These are phyloP conservation scores for Alitta virens DNA, from an alignment of 2,888 invertebrate genomes.

Conservation along the genomic window DNA sequence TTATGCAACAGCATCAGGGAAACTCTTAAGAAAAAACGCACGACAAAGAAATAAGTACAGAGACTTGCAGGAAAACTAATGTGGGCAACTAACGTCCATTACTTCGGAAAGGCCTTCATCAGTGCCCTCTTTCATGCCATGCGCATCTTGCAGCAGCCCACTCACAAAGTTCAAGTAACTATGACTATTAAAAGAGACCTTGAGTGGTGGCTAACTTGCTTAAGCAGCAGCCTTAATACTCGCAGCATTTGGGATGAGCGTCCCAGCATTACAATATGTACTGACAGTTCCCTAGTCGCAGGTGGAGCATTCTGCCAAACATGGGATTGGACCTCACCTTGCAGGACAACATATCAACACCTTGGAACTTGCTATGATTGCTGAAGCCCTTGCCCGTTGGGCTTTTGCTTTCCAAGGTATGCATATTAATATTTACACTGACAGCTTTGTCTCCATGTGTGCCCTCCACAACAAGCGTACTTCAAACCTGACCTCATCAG, in stretches of 20 bases:
- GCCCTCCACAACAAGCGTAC: too few species aligned
- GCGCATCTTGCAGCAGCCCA: background rate
- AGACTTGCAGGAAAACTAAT: background rate
- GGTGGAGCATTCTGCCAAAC: background rate
- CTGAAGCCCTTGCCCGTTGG: too few species aligned
- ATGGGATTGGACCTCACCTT: background rate
- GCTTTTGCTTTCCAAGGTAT: too few species aligned
- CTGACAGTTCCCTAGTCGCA: background rate
- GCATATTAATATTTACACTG: too few species aligned
- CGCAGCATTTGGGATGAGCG: background rate
- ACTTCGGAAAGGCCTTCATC: background rate
- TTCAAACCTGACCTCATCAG: too few species aligned
- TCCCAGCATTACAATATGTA: background rate
- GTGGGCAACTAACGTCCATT: background rate
- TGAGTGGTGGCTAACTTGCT: background rate
- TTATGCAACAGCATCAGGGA: background rate
- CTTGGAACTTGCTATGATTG: too few species aligned
- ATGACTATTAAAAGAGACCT: background rate
- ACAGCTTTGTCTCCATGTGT: background rate
- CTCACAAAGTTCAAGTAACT: background rate
- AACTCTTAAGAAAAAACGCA: background rate
- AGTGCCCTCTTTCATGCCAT: background rate
- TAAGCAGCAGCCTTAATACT: background rate
- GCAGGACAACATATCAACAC: background rate
- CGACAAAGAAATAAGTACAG: background rate